Percentiles rank a stretch among this genome's conserved stretches.
phyloP scores from a whole-genome alignment of 1,140 invertebrate genomes.

The Odontomachus brunneus region DNA sequence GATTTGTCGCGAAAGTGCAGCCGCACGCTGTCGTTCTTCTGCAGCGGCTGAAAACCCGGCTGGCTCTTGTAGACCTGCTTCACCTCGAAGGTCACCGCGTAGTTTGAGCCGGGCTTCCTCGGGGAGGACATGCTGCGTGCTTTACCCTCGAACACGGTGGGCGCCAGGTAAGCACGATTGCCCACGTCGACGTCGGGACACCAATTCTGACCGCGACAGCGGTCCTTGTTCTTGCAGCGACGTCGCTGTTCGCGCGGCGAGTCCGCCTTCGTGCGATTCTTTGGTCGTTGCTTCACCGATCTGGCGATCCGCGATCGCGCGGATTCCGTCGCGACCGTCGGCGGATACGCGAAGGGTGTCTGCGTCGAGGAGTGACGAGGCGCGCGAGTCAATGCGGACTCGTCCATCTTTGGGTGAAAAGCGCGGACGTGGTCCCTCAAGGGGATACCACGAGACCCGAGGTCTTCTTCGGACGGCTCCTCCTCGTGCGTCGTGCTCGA shows the following conservation, averaged over 20 bases:
- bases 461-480: not conserved
- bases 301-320: conserved; percentile 67
- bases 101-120: conserved; percentile 85
- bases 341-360: conserved; percentile 32
- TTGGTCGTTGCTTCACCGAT: conserved; percentile 76
- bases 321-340: conserved; percentile 44
- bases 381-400: conserved; percentile 48
- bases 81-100: conserved; percentile 89
- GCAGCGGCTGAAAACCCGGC: conserved; percentile 84
- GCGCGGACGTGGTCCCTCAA: not conserved
- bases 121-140: conserved; percentile 87
- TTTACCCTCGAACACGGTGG: conserved; percentile 88
- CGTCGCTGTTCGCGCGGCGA: conserved; percentile 81
- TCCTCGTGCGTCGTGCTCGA: not conserved
- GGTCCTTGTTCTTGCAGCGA: conserved; percentile 78
- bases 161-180: conserved; percentile 87
- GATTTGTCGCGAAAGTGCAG: conserved; percentile 85
- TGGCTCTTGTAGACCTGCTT: conserved; percentile 88
- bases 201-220: conserved; percentile 83
- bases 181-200: conserved; percentile 87
- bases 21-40: conserved; percentile 85
- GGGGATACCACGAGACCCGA: not conserved
- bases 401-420: conserved; percentile 51
- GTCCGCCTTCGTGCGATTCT: conserved; percentile 77
- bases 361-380: conserved; percentile 71